Evolutionary conservation across 2,797 vertebrate genomes (phyloP), one percentile per base, ranked within the genome.

Genomic region (Gymnothorax javanicus): DNA sequence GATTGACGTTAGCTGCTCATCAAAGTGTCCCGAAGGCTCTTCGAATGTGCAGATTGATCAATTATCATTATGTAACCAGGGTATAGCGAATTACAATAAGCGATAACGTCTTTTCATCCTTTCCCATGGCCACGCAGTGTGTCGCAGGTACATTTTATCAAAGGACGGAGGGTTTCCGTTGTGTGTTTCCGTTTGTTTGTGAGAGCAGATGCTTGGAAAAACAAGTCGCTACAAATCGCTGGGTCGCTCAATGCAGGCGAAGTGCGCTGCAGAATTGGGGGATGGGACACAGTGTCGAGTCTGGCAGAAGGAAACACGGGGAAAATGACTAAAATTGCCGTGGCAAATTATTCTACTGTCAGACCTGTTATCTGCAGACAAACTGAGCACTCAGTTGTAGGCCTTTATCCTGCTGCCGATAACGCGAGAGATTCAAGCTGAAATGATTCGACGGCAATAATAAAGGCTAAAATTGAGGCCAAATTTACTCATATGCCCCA

Each of bases 181-280:
- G 71, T 56, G 60, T 56, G 7, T 15, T 67, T 85, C 67, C 71
- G 84, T 73, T 77, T 58, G 75, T 56, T 11, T 82, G 54, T 56
- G 62, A 69, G 13, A 58, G 54, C 59, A 86, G 57, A 57, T 25
- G 62, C 50, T 58, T 84, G 84, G 15, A 58, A 56, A 77, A 50
- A 84, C 17, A 75, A 27, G 27, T 69, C 54, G 52, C 71, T 69
- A 33, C 69, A 75, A 77, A 84, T 59, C 50, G 25, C 75, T 86
- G 27, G 33, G 17, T 60, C n/a, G 75, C 62, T 25, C 73, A 75
- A 88, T 83, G 85, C 79, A 64, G 85, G 43, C 27, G 23, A 86
- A 57, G 75, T 83, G n/a, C 15, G 82, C 85, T 88, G 87, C 87
- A 86, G 71, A 71, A 88, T 88, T 88, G 87, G 87, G 87, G 87